These are phyloP conservation scores for Echinops telfairi DNA, from an alignment of 2,113 vertebrate genomes.

Conservation along the genomic window DNA sequence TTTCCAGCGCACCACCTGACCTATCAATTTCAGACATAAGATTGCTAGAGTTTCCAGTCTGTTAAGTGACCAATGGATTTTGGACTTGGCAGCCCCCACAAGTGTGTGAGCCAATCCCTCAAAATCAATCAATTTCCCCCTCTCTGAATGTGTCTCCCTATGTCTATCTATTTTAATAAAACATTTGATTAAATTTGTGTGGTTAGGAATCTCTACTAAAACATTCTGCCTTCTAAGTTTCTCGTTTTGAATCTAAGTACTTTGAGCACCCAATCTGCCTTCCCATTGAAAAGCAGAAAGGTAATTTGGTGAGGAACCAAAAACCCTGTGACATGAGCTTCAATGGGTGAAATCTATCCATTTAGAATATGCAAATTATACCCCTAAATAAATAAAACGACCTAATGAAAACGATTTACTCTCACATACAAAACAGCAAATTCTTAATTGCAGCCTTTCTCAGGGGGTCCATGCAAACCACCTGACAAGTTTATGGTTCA, in stretches of 20 bases:
- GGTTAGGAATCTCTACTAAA: slow-evolving; percentile 7
- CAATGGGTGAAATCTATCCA: not conserved
- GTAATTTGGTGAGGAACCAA: slow-evolving; percentile 31
- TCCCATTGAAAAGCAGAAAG: slow-evolving; percentile 22
- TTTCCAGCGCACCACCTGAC: not conserved
- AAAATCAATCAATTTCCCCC: too few species aligned
- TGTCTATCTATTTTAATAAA: too few species aligned
- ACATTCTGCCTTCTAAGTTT: not conserved
- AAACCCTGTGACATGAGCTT: not conserved
- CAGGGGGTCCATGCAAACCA: not conserved
- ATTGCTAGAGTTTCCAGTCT: not conserved
- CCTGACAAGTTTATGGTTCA: slow-evolving; percentile 12
- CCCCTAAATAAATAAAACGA: not conserved
- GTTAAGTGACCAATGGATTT: not conserved
- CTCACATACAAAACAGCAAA: slow-evolving; percentile 50
- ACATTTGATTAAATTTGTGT: too few species aligned
- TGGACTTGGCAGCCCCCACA: not conserved
- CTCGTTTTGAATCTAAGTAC: not conserved
- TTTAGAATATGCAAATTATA: slow-evolving; percentile 29
- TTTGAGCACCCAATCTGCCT: slow-evolving; percentile 1
- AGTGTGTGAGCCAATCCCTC: not conserved
- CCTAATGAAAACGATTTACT: not conserved
- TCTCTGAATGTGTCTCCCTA: too few species aligned
- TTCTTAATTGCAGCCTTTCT: slow-evolving; percentile 22
- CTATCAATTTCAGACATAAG: not conserved